Conservation (phyloP, 2,797 vertebrate genomes). For the Brachymystax lenok region DNA sequence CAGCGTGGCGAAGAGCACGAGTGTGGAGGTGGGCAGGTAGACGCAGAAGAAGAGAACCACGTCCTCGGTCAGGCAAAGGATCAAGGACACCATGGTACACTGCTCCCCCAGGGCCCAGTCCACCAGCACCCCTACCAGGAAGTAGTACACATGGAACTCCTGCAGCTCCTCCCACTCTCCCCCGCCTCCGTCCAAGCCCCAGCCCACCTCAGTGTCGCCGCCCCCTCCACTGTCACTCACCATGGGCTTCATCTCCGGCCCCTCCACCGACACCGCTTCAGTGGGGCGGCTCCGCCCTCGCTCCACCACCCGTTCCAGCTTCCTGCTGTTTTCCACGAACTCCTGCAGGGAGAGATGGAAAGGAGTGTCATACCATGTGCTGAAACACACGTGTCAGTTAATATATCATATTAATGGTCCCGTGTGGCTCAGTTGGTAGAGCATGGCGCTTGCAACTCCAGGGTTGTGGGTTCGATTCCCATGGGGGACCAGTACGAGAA, state of each 20-base stretch:
- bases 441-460: too few relatives aligned
- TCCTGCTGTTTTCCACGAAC: constrained; percentile 95
- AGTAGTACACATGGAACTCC: constrained; percentile 94
- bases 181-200: constrained; percentile 76
- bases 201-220: constrained; percentile 69
- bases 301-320: constrained; percentile 84
- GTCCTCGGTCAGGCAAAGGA: constrained; percentile 56
- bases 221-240: constrained; percentile 89
- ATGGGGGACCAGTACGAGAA: too few relatives aligned
- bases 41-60: constrained; percentile 91
- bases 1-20: constrained; percentile 88
- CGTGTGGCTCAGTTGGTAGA: too few relatives aligned
- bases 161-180: constrained; percentile 84
- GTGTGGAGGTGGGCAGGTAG: constrained; percentile 91
- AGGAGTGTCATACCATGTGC: not conserved
- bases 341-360: constrained; percentile 78
- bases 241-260: constrained; percentile 95
- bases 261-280: constrained; percentile 76
- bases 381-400: not conserved
- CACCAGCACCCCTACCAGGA: constrained; percentile 89
- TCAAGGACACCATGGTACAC: constrained; percentile 77
- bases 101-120: constrained; percentile 90
- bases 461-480: too few relatives aligned
- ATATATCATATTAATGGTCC: too few relatives aligned
- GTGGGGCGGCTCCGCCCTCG: constrained; percentile 86